Conservation (phyloP, 1,140 invertebrate species). For the Ceratina australensis region DNA sequence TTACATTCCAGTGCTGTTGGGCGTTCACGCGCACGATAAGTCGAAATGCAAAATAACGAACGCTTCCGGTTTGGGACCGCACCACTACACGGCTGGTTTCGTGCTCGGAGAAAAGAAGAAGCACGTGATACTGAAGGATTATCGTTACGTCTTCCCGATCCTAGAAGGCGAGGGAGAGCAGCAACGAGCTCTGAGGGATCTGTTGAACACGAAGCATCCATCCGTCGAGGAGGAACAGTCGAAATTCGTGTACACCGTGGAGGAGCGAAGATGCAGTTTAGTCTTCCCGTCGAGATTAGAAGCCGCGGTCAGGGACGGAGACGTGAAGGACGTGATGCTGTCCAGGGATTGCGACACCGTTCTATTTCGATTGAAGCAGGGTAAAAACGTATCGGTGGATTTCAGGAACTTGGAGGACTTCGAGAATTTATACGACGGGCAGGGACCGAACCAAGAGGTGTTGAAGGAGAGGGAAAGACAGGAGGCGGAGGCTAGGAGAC, state of each 20-base stretch:
- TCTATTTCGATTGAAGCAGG: slow-evolving; percentile 86
- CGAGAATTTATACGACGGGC: slow-evolving; percentile 83
- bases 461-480: slow-evolving; percentile 82
- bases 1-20: slow-evolving; percentile 87
- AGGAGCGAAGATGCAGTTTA: slow-evolving; percentile 86
- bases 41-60: slow-evolving; percentile 85
- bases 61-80: slow-evolving; percentile 80
- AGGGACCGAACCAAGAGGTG: slow-evolving; percentile 83
- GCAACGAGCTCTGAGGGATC: slow-evolving; percentile 81
- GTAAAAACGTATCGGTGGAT: slow-evolving; percentile 85
- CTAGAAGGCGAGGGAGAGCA: slow-evolving; percentile 84
- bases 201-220: slow-evolving; percentile 83
- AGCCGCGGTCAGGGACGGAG: slow-evolving; percentile 87
- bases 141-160: slow-evolving; percentile 86
- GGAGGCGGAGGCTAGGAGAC: slow-evolving; percentile 80
- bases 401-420: slow-evolving; percentile 83
- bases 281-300: slow-evolving; percentile 88
- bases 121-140: slow-evolving; percentile 85
- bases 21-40: slow-evolving; percentile 80
- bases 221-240: slow-evolving; percentile 79
- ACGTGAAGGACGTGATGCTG: slow-evolving; percentile 87
- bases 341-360: slow-evolving; percentile 87
- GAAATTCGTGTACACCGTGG: slow-evolving; percentile 87
- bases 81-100: slow-evolving; percentile 81
- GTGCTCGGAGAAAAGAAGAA: slow-evolving; percentile 82